Percentiles rank a stretch among this genome's conserved stretches.
phyloP scores from a whole-genome alignment of 1,140 invertebrate genomes.

The Drosophila mauritiana region DNA sequence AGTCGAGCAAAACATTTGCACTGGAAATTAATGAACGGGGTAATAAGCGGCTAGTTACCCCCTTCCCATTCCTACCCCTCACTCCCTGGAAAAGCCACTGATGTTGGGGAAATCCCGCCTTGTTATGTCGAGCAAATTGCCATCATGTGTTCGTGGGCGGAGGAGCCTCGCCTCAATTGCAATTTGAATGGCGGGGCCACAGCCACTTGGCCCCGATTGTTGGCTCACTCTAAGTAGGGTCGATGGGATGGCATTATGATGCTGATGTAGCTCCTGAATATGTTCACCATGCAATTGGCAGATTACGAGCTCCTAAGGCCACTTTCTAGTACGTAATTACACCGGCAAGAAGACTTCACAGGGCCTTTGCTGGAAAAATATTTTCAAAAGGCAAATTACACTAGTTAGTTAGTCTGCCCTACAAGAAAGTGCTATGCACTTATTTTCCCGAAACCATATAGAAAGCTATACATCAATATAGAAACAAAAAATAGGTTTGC shows the following conservation, averaged over 20 bases:
- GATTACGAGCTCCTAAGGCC: conserved; percentile 26
- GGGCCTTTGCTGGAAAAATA: background rate
- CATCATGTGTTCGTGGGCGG: conserved; percentile 35
- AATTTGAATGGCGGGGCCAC: conserved; percentile 20
- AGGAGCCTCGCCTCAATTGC: conserved; percentile 20
- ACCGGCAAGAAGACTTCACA: conserved; percentile 4
- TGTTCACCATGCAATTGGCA: conserved; percentile 44
- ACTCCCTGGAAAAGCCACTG: background rate
- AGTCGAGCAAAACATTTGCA: conserved; percentile 45
- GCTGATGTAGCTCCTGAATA: conserved; percentile 29
- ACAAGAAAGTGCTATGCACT: too few species aligned
- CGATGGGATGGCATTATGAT: conserved; percentile 14
- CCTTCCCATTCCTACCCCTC: background rate
- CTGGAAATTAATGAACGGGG: conserved; percentile 65
- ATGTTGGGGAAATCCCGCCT: conserved; percentile 5
- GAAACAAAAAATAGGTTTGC: background rate
- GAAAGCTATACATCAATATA: too few species aligned
- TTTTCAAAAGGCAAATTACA: background rate
- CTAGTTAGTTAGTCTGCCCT: too few species aligned
- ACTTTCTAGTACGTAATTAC: conserved; percentile 6
- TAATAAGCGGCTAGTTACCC: conserved; percentile 23
- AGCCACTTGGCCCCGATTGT: conserved; percentile 44
- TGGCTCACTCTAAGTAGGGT: conserved; percentile 34
- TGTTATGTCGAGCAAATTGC: conserved; percentile 53
- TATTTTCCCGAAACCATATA: too few species aligned